Percentiles rank a stretch among this genome's conserved stretches.
phyloP scores from a whole-genome alignment of 2,888 invertebrate genomes.

The Azorinus chamasolen region DNA sequence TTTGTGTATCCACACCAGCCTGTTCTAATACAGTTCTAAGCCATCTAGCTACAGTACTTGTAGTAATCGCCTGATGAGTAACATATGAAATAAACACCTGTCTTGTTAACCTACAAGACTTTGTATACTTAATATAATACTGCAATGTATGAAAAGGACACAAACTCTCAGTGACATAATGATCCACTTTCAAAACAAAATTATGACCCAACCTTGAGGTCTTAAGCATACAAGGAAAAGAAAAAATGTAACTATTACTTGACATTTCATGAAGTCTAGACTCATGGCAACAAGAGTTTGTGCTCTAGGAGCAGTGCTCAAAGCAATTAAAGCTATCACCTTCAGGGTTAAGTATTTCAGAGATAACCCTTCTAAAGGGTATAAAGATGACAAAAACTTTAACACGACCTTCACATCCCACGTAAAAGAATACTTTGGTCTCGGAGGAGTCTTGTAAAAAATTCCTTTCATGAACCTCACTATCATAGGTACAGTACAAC shows the following conservation, averaged over 20 bases:
- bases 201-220: slow-evolving; percentile 10
- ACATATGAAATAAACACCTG: slow-evolving; percentile 45
- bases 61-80: slow-evolving; percentile 32
- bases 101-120: not conserved
- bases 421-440: slow-evolving; percentile 26
- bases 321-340: slow-evolving; percentile 25
- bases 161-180: slow-evolving; percentile 28
- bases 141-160: slow-evolving; percentile 49
- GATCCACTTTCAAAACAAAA: slow-evolving; percentile 25
- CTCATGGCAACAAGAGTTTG: slow-evolving; percentile 35
- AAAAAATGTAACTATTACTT: slow-evolving; percentile 18
- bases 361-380: slow-evolving; percentile 6
- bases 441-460: slow-evolving; percentile 26
- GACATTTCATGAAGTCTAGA: slow-evolving; percentile 27
- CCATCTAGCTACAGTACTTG: slow-evolving; percentile 53
- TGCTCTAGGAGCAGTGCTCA: slow-evolving; percentile 29
- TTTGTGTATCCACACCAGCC: slow-evolving; percentile 29
- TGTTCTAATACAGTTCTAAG: slow-evolving; percentile 17
- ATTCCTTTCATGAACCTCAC: slow-evolving; percentile 43
- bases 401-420: slow-evolving; percentile 37
- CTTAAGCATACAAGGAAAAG: slow-evolving; percentile 2
- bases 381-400: too few relatives aligned
- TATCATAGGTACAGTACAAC: slow-evolving; percentile 14
- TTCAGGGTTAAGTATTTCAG: slow-evolving; percentile 51
- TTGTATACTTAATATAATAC: slow-evolving; percentile 28